Evolutionary conservation across 1,140 invertebrate species (phyloP), one percentile per base, ranked within the genome.

Genomic region (Drosophila punjabiensis): DNA sequence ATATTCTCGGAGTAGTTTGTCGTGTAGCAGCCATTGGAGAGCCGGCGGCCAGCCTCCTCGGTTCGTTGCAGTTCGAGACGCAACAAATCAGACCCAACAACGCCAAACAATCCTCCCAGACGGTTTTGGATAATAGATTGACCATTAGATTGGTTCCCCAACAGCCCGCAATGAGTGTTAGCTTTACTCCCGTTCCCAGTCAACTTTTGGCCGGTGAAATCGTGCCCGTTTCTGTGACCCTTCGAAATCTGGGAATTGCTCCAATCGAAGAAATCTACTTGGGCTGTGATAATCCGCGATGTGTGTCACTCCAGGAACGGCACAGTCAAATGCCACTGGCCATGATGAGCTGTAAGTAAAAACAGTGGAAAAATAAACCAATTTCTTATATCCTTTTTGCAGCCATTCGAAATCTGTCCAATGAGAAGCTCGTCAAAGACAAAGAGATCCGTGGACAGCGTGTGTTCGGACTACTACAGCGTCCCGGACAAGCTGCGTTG

Each of bases 141-240:
- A 94, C 95, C 65, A 95, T 97, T 66, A 95, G 94, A 76, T 93
- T 97, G 48, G 95, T 96, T 32, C 95, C 96, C 5, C 94, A 95
- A 63, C 94, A 95, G n/a, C 96, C 97, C 2, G 96, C 96, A 86
- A 93, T 97, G 82, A 95, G 96, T 94, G 96, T 97, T 93, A 94
- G 94, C 33, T 97, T 97, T 81, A 94, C 94, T 47, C 94, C 95
- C 76, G 93, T 97, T 41, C 95, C 95, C 30, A 93, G 92, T 9
- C 95, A 95, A 64, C 94, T 97, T 85, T 86, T 97, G 14, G 95
- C 95, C 76, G 96, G 96, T 9, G 96, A 97, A 93, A 94, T 97
- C 32, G 94, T 96, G 70, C 94, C 93, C 24, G 93, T 96, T 14
- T 93, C 94, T 33, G 93, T 97, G 3, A 94, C 95, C 9, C 93